Base-by-base conservation (phyloP, 2,888 invertebrate genomes). In the Scaptomyza caliginosa region DNA sequence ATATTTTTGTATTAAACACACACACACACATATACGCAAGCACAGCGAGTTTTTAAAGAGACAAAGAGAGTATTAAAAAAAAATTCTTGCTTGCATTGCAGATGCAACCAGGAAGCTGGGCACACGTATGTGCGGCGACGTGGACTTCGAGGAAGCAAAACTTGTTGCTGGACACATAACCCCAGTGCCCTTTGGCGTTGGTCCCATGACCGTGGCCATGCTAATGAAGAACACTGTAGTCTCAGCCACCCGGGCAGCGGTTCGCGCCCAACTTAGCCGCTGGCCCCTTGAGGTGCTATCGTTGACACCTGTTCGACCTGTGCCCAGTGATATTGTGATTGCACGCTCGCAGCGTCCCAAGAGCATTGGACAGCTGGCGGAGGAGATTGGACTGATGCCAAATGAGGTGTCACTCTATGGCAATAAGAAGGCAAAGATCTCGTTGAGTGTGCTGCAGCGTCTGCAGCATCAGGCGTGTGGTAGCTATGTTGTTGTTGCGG, bases 181-280 rank as follows among this genome's bases (percentile, higher is more conserved):
- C 21, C 98, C 99, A 4, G 99, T 99, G 48, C 97, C 98, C 10
- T 96, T 97, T 56, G 99, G 99, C 67, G 99, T 99, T 64, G 99
- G 99, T 0, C 99, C 99, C 13, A 99, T 99, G 98, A 99, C 99
- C 0, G 99, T 98, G 70, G 98, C 98, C 17, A 99, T 99, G 98
- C 92, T 98, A 28, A 97, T 98, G 97, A 94, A 94, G 82, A 99
- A 99, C 92, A 99, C 98, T 0, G 96, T 98, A 30, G 93, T 95
- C 72, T 95, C 97, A 49, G 98, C 98, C 7, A 92, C 94, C 78
- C 93, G 93, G 46, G 92, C 94, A 51, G 93, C 94, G 11, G 92
- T 93, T 23, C 93, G 92, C 23, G 82, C 94, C 19, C 17, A 67
- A 0, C 92, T 92, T 50, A 92, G 92, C n/a, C 88, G 92, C 30